Conservation (phyloP, 2,113 vertebrate genomes). For the Nicator chloris region DNA sequence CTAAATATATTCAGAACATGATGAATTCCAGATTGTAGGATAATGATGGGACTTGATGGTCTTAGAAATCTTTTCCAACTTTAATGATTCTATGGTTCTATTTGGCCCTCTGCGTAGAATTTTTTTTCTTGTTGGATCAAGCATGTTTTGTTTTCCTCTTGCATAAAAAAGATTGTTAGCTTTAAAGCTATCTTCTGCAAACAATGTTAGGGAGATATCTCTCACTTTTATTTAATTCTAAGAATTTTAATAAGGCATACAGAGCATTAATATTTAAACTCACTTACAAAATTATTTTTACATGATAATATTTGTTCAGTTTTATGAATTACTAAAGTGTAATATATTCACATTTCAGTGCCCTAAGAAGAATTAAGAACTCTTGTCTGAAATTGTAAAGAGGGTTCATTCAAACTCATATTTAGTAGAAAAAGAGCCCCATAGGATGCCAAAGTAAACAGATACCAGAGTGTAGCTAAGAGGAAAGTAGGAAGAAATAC, state of each 20-base stretch:
- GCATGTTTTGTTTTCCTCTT: background rate
- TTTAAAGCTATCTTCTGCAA: constrained; percentile 37
- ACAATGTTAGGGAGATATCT: constrained; percentile 43
- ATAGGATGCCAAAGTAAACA: background rate
- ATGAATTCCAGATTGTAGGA: background rate
- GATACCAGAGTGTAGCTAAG: background rate
- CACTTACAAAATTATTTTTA: constrained; percentile 36
- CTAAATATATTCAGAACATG: background rate
- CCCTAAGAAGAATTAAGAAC: constrained; percentile 21
- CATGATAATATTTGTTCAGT: constrained; percentile 47
- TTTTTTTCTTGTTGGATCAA: background rate
- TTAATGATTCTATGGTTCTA: background rate
- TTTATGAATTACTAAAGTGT: constrained; percentile 40
- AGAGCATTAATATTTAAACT: constrained; percentile 65
- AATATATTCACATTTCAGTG: background rate
- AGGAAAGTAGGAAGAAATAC: background rate
- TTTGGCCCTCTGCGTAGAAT: background rate
- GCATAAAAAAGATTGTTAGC: background rate
- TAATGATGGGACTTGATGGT: background rate
- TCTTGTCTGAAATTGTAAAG: background rate
- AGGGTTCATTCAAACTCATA: background rate
- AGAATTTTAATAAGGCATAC: constrained; percentile 39
- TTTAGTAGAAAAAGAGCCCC: background rate
- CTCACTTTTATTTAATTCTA: constrained; percentile 60
- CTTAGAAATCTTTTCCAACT: background rate